These are phyloP conservation scores for Rhea americana DNA, from an alignment of 2,113 vertebrate species.

Conservation along the genomic window DNA sequence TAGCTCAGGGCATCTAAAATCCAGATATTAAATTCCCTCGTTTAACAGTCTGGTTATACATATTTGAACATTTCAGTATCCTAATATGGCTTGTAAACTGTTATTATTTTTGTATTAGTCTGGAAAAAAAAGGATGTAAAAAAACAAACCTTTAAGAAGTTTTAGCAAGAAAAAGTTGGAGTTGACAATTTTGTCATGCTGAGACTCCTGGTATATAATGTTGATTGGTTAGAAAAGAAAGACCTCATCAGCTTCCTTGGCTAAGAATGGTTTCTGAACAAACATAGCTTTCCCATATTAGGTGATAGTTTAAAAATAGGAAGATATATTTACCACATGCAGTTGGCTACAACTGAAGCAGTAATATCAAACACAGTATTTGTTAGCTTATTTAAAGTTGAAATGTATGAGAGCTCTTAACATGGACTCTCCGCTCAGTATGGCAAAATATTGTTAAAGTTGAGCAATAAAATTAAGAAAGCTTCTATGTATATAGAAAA, in stretches of 20 bases:
- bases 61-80: neutral
- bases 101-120: neutral
- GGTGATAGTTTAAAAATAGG: slow-evolving; percentile 40
- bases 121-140: neutral
- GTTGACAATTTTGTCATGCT: neutral
- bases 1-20: neutral
- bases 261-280: slow-evolving; percentile 14
- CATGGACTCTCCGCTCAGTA: neutral
- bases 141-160: neutral
- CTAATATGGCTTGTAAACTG: neutral
- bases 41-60: neutral
- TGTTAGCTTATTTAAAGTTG: neutral
- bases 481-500: neutral
- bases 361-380: slow-evolving; percentile 4
- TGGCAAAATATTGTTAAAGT: neutral
- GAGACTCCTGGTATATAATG: neutral
- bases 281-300: slow-evolving; percentile 15
- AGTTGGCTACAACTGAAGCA: neutral
- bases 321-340: neutral
- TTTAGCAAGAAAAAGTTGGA: neutral
- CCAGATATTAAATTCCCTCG: neutral
- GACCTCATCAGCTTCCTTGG: neutral
- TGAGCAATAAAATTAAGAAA: neutral
- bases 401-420: neutral
- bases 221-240: neutral